phyloP scores from a whole-genome alignment of 2,113 vertebrate species.

The Maccullochella peelii region DNA sequence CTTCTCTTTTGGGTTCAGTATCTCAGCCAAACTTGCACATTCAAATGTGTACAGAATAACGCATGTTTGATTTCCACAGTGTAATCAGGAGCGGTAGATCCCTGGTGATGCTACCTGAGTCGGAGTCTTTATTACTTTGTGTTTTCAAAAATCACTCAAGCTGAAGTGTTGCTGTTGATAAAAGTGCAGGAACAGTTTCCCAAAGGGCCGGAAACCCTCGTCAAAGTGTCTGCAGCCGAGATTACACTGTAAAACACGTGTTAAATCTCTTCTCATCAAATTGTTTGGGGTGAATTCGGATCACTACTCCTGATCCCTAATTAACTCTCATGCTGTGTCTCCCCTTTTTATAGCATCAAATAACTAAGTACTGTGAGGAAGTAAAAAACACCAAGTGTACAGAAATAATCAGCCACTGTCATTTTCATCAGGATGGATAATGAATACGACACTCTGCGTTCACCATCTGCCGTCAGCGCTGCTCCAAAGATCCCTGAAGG shows the following conservation, averaged over 20 bases:
- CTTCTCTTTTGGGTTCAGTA: not conserved
- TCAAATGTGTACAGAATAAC: not conserved
- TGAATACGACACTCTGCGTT: no score
- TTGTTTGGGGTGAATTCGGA: no score
- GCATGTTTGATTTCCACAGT: not conserved
- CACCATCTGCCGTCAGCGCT: no score
- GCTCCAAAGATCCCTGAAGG: no score
- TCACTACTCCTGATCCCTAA: no score
- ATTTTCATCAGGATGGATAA: no score
- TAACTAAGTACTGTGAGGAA: no score
- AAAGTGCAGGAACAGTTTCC: conserved; percentile 10
- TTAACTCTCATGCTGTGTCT: no score
- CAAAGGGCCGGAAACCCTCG: not conserved
- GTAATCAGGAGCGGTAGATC: not conserved
- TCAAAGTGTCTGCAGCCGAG: not conserved
- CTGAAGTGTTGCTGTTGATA: conserved; percentile 8
- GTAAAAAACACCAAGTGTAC: no score
- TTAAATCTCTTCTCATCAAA: not conserved
- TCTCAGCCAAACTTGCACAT: not conserved
- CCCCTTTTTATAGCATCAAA: no score
- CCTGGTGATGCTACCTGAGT: not conserved
- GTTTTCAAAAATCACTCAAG: conserved; percentile 2
- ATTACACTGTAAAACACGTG: not conserved
- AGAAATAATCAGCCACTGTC: no score
- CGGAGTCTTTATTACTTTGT: conserved; percentile 22